A percentile compares a stretch with the other conserved stretches of the same genome.
These are phyloP conservation scores for Autographa pulchrina DNA, from an alignment of 2,888 invertebrate species.

Conservation along the genomic window DNA sequence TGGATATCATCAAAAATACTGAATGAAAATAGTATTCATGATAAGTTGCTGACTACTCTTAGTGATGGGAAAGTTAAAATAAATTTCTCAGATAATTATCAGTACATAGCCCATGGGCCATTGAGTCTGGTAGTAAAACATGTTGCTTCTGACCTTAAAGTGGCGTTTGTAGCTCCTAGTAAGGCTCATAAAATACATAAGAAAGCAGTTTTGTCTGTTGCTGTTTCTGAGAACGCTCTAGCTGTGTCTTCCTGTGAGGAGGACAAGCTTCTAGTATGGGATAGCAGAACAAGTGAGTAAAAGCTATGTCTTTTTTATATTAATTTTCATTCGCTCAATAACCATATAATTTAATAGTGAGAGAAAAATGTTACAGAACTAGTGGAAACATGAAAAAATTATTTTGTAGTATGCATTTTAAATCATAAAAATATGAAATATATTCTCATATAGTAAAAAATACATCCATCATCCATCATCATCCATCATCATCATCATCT, in stretches of 20 bases:
- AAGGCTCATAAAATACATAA: slow-evolving; percentile 83
- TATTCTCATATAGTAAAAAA: no score
- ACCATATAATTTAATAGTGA: no score
- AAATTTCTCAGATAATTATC: slow-evolving; percentile 78
- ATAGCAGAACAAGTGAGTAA: slow-evolving; percentile 88
- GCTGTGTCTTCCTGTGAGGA: slow-evolving; percentile 90
- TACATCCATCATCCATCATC: neutral
- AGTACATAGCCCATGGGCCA: slow-evolving; percentile 79
- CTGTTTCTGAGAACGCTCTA: slow-evolving; percentile 89
- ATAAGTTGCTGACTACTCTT: slow-evolving; percentile 76
- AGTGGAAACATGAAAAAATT: no score
- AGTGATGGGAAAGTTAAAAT: slow-evolving; percentile 84
- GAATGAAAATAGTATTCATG: slow-evolving; percentile 80
- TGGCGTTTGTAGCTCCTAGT: slow-evolving; percentile 87
- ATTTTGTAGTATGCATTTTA: no score
- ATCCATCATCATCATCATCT: no score
- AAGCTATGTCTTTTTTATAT: neutral
- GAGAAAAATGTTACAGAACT: no score
- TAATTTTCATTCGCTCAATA: no score
- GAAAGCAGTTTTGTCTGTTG: slow-evolving; percentile 89
- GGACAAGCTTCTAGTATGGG: slow-evolving; percentile 91
- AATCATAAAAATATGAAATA: no score
- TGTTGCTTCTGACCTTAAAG: slow-evolving; percentile 77
- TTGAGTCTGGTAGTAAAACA: slow-evolving; percentile 84
- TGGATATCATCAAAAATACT: slow-evolving; percentile 87